Conservation (phyloP, 2,888 invertebrate genomes). For the Onthophagus sagittarius region DNA sequence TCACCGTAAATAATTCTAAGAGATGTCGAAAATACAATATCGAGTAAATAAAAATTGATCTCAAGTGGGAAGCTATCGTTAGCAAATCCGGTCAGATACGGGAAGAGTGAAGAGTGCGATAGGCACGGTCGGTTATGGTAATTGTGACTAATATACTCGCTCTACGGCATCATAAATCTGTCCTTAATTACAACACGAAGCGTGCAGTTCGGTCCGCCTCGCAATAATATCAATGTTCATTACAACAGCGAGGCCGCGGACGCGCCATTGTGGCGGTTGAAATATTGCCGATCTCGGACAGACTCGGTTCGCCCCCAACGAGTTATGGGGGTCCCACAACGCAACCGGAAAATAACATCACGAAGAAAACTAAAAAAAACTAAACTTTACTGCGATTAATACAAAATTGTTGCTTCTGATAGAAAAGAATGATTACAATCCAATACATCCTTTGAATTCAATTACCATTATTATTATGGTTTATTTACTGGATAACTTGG, state of each 20-base stretch:
- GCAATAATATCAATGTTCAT: slow-evolving; percentile 48
- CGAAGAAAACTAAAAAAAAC: no score
- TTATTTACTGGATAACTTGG: no score
- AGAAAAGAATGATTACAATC: no score
- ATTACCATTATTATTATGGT: no score
- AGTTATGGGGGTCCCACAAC: no score
- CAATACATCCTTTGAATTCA: no score
- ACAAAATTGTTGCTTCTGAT: no score
- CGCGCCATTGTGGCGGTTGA: not conserved
- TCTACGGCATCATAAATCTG: slow-evolving; percentile 44
- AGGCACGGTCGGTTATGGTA: slow-evolving; percentile 47
- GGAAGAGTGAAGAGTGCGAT: slow-evolving; percentile 26
- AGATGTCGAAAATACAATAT: not conserved
- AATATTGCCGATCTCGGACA: not conserved
- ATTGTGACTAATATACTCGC: slow-evolving; percentile 48
- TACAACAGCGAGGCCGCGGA: slow-evolving; percentile 31
- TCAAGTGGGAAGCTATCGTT: not conserved
- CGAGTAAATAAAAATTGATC: not conserved
- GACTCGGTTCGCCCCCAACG: not conserved
- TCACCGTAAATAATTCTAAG: not conserved
- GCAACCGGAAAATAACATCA: no score
- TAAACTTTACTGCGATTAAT: no score
- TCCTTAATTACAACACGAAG: slow-evolving; percentile 46
- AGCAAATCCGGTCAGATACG: not conserved
- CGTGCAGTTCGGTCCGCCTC: slow-evolving; percentile 38